Conservation (phyloP, 2,113 vertebrate species). For the Myodes glareolus region DNA sequence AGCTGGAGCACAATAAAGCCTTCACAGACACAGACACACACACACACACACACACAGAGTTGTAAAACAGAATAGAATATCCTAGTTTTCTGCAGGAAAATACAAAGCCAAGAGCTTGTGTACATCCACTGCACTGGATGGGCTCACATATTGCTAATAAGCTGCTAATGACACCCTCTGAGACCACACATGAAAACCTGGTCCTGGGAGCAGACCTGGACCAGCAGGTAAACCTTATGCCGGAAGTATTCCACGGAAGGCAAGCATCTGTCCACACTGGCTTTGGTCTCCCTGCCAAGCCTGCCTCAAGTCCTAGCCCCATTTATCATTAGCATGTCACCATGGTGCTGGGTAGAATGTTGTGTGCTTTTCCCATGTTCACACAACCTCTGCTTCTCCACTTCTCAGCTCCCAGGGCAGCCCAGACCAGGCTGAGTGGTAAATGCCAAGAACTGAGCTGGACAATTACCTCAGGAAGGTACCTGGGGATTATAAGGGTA, state of each 20-base stretch:
- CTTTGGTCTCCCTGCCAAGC: neutral
- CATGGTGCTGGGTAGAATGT: neutral
- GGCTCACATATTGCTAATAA: neutral
- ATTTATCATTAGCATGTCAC: neutral
- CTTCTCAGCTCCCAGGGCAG: neutral
- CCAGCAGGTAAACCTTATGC: neutral
- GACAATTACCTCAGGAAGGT: neutral
- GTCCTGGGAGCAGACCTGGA: neutral
- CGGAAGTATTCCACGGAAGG: neutral
- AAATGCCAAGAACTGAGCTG: neutral
- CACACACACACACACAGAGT: neutral
- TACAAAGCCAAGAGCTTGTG: neutral
- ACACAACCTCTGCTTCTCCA: neutral
- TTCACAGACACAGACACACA: neutral
- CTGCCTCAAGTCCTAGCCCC: neutral
- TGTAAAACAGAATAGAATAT: neutral
- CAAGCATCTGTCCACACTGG: neutral
- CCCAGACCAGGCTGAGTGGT: neutral
- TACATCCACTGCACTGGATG: neutral
- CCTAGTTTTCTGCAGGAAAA: neutral
- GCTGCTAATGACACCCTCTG: neutral
- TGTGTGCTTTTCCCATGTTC: accelerated
- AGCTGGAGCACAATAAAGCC: neutral
- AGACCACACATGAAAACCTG: neutral
- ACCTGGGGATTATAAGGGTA: neutral